Base-by-base conservation (phyloP, 2,888 invertebrate genomes). In the Linnaemya vulpina region DNA sequence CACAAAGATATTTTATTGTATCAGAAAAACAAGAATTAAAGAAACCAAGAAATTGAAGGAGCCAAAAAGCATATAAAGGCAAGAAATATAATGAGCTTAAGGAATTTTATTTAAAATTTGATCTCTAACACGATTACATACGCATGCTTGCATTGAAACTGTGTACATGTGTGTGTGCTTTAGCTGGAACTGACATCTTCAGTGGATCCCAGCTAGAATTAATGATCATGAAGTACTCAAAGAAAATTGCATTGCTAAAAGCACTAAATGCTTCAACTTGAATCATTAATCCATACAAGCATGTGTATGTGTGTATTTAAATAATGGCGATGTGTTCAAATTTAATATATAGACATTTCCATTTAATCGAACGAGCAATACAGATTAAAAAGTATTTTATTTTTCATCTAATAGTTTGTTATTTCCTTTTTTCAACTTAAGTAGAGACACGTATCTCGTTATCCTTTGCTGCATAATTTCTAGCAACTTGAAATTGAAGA, bases 1-100 rank as follows among this genome's bases (percentile, higher is more conserved):
- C 81, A 82, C 81, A 71, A 70, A 63, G 70, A 82, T 82, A 75
- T 76, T 75, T 76, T 70, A 82, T 82, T 82, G 81, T 76, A 22
- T 20, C 30, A 40, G 38, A 60, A 75, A 25, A 43, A 62, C 43
- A 68, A 51, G 17, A 20, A 20, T 22, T 11, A 40, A 60, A 58
- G n/a, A 75, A 43, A 53, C 20, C 7, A 53, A 62, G 40, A 70
- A 30, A 78, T 35, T 43, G 25, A 75, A 49, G 17, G 17, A 65
- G 13, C 53, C 43, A 62, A 43, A 43, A 51, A 46, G 63, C 25
- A 65, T 65, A 65, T 20, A 75, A 58, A 70, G 38, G 35, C 75
- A 68, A 62, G 53, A 53, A 68, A 63, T 35, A 70, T 75, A 81
- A 81, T 81, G 81, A 81, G 75, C 81, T 75, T 35, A 43, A 60